A percentile compares a stretch with the other conserved stretches of the same genome.
Evolutionary conservation across 2,113 vertebrate species (phyloP).

Genomic region (Xyrauchen texanus): DNA sequence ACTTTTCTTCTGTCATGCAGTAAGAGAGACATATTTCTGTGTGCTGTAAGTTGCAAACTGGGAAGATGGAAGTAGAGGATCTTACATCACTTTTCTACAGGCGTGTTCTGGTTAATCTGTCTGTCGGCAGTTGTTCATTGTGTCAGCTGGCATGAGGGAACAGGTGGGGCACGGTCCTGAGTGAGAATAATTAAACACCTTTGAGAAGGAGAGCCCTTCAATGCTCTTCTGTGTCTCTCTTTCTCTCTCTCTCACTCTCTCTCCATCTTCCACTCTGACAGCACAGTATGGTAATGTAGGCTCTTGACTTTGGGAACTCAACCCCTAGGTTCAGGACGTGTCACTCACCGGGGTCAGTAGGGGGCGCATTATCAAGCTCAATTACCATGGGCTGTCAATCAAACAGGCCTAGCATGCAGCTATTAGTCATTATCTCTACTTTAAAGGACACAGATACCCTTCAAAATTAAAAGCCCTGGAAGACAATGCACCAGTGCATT

Average conservation of each 20-base stretch:
- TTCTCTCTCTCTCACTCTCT: too few species aligned
- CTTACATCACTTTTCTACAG: conserved; percentile 24
- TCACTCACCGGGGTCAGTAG: conserved; percentile 51
- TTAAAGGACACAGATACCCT: conserved; percentile 43
- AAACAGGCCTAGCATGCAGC: conserved; percentile 1
- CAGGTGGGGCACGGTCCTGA: conserved; percentile 72
- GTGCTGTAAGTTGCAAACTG: neutral
- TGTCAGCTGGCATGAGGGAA: conserved; percentile 65
- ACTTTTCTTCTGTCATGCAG: conserved; percentile 1
- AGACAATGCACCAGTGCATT: neutral
- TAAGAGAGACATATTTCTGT: neutral
- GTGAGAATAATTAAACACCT: conserved; percentile 74
- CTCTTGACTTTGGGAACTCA: conserved; percentile 46
- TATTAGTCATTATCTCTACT: conserved; percentile 27
- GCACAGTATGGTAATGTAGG: conserved; percentile 32
- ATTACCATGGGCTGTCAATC: conserved; percentile 44
- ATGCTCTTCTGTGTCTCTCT: conserved; percentile 48
- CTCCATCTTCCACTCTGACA: conserved; percentile 36
- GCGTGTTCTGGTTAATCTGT: conserved; percentile 39
- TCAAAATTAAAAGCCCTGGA: conserved; percentile 31
- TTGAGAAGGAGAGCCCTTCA: conserved; percentile 63
- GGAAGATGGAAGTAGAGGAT: neutral
- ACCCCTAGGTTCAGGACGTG: conserved; percentile 49
- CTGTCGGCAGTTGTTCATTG: conserved; percentile 60
- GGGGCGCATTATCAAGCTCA: conserved; percentile 42